Evolutionary conservation across 2,888 invertebrate species (phyloP).

Genomic region (Drosophila nr. perissopoda): DNA sequence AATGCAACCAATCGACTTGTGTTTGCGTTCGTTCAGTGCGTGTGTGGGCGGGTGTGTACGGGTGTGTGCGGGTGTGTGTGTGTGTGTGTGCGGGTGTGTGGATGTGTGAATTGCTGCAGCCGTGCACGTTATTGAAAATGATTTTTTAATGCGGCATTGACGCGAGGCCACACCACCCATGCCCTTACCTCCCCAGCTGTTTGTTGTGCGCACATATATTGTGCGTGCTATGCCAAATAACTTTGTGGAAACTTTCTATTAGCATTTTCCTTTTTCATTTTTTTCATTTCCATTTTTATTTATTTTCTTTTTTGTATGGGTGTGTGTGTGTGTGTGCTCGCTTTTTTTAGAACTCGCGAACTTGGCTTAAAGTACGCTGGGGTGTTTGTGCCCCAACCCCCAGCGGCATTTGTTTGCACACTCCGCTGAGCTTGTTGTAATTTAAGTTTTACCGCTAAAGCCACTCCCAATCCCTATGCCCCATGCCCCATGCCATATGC

Average conservation of each 20-base stretch:
- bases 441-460: slow-evolving; percentile 53
- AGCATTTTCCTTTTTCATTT: slow-evolving; percentile 45
- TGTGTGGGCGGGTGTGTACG: background rate
- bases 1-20: slow-evolving; percentile 54
- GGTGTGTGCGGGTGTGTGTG: background rate
- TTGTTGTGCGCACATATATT: background rate
- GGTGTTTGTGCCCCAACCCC: slow-evolving; percentile 24
- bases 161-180: slow-evolving; percentile 34
- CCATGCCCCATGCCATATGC: background rate
- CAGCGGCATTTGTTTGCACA: slow-evolving; percentile 51
- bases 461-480: background rate
- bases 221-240: slow-evolving; percentile 49
- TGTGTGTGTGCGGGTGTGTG: background rate
- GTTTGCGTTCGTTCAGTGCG: background rate
- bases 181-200: background rate
- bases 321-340: background rate
- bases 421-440: slow-evolving; percentile 56
- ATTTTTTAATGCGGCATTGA: slow-evolving; percentile 78
- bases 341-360: background rate
- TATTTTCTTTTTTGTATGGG: slow-evolving; percentile 17
- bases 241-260: slow-evolving; percentile 64
- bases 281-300: slow-evolving; percentile 14
- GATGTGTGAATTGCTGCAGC: slow-evolving; percentile 27
- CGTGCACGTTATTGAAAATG: slow-evolving; percentile 78
- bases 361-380: background rate